These are phyloP conservation scores for Tyto alba DNA, from an alignment of 2,113 vertebrate species.

Conservation along the genomic window DNA sequence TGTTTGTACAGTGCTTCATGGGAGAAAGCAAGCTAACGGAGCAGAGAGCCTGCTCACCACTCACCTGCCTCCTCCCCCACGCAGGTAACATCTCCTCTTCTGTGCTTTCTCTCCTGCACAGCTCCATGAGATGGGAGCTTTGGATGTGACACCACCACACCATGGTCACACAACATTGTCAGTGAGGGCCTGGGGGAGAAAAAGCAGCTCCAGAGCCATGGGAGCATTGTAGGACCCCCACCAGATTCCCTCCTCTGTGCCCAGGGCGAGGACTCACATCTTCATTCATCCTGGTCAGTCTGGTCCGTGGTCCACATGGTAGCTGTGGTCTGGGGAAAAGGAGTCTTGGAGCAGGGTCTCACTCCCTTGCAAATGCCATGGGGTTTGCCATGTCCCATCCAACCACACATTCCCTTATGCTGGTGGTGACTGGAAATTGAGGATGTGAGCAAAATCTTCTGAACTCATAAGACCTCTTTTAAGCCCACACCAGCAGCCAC, in stretches of 20 bases:
- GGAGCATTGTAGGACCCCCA: fast-evolving
- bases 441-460: neutral
- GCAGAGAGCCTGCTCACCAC: neutral
- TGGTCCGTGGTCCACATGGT: fast-evolving
- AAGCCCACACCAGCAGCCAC: neutral
- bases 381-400: neutral
- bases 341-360: neutral
- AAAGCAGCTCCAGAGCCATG: neutral
- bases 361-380: neutral
- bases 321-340: neutral
- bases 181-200: neutral
- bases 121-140: neutral
- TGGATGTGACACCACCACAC: neutral
- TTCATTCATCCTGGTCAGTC: neutral
- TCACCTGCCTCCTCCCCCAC: fast-evolving
- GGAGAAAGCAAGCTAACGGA: fast-evolving
- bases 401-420: neutral
- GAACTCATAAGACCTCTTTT: neutral
- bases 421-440: neutral
- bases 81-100: neutral
- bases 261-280: fast-evolving
- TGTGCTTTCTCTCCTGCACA: neutral
- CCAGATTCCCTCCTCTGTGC: neutral
- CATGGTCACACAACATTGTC: neutral
- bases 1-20: neutral